phyloP scores from a whole-genome alignment of 1,140 invertebrate species.

The Drosophila ercepeae region DNA sequence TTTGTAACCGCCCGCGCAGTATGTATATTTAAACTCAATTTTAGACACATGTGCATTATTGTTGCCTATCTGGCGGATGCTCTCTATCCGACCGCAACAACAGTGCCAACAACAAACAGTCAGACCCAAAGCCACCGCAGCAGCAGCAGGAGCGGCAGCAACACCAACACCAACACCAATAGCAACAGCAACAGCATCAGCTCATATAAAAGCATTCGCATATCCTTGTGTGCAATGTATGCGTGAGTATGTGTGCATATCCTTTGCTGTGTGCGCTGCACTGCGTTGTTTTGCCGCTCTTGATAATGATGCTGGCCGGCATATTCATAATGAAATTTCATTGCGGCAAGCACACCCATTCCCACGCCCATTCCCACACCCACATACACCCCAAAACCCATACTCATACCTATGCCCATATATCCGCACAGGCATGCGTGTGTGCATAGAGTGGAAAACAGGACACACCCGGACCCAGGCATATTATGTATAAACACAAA shows the following conservation, averaged over 20 bases:
- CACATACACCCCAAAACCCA: background rate
- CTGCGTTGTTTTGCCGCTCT: slow-evolving; percentile 78
- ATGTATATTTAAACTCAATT: slow-evolving; percentile 81
- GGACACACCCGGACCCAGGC: slow-evolving; percentile 58
- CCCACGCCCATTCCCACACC: background rate
- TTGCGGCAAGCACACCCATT: slow-evolving; percentile 65
- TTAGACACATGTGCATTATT: slow-evolving; percentile 81
- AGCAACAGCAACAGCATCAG: slow-evolving; percentile 26
- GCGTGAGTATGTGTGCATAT: slow-evolving; percentile 52
- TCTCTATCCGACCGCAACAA: slow-evolving; percentile 78
- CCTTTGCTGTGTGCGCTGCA: slow-evolving; percentile 70
- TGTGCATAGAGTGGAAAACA: slow-evolving; percentile 56
- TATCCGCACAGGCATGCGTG: slow-evolving; percentile 22
- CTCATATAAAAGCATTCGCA: slow-evolving; percentile 77
- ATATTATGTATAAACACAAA: slow-evolving; percentile 84
- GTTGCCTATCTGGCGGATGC: slow-evolving; percentile 75
- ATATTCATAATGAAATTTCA: slow-evolving; percentile 81
- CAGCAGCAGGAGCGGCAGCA: slow-evolving; percentile 56
- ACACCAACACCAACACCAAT: slow-evolving; percentile 14
- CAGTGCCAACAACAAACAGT: slow-evolving; percentile 73
- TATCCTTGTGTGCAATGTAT: slow-evolving; percentile 50
- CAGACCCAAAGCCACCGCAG: slow-evolving; percentile 72
- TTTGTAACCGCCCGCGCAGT: slow-evolving; percentile 12
- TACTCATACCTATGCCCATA: background rate
- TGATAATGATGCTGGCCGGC: slow-evolving; percentile 79